Evolutionary conservation across 2,113 vertebrate species (phyloP), one percentile per base, ranked within the genome.

Genomic region (Oxygymnocypris stewartii): DNA sequence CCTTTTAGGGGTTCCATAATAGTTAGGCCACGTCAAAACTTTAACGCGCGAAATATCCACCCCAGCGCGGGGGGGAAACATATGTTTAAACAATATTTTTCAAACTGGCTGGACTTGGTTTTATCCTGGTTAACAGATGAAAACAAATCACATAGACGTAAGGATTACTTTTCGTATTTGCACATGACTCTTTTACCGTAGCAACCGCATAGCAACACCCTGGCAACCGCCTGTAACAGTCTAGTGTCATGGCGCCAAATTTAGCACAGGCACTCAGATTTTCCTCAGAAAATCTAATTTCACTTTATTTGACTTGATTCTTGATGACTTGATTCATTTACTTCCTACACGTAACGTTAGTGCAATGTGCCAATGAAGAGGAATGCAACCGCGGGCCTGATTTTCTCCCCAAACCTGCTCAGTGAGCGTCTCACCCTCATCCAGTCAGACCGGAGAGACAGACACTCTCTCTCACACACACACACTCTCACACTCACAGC

Each of bases 331-430:
- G n/a, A n/a, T n/a, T 73, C 37, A 42, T 73, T 73, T n/a, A 35
- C 37, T 74, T 42, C 20, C 71, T 12, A 74, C 11, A 69, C 9
- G n/a, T 42, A 23, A n/a, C n/a, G n/a, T n/a, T 71, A 9, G 67
- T 23, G 9, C 40, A 42, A 42, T 42, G 20, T 74, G 37, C 71
- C 12, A 23, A 42, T 42, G 71, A 74, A 74, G 10, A 49, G 73
- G 42, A 47, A 76, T 76, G 73, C 73, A 4, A 23, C 25, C 0
- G 11, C 18, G 0, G 23, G 73, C 73, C 42, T 76, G 73, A 16
- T 28, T 87, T 90, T 92, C 94, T 84, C 2, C 92, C 91, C 89
- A 2, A 88, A 95, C 94, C 92, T 92, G 94, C 89, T 93, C 14
- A 88, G 90, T 79, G 85, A 88, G 91, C 91, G 80, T 83, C 81